Percentiles rank a stretch among this genome's conserved stretches.
These are phyloP conservation scores for Clarias magur DNA, from an alignment of 2,113 vertebrate genomes.

Conservation along the genomic window DNA sequence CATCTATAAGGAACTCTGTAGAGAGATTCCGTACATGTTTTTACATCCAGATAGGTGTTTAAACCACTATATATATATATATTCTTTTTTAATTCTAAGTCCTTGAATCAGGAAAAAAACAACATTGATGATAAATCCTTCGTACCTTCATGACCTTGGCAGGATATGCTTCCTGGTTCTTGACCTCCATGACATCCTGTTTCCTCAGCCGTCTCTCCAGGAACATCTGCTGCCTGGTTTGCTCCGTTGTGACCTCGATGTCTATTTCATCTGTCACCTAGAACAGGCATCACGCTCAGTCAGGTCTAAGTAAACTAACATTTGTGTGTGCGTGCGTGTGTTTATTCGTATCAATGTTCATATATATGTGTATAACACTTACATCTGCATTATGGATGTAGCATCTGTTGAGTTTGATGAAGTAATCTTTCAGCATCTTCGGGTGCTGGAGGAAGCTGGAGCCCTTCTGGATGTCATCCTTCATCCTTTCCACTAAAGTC, in stretches of 20 bases:
- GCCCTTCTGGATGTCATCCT: background rate
- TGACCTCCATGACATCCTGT: too few relatives aligned
- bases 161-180: too few relatives aligned
- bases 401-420: background rate
- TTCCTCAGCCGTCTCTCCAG: too few relatives aligned
- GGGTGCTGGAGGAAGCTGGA: background rate
- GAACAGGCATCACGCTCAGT: background rate
- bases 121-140: too few relatives aligned
- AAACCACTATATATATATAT: too few relatives aligned
- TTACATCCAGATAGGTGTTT: too few relatives aligned
- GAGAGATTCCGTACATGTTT: too few relatives aligned
- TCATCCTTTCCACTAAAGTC: background rate
- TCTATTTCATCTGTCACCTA: background rate
- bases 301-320: background rate
- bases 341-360: background rate
- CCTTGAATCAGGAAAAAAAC: too few relatives aligned
- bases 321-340: background rate
- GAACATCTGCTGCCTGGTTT: background rate
- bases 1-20: too few relatives aligned
- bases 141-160: too few relatives aligned
- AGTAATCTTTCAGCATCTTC: background rate
- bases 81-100: too few relatives aligned
- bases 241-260: background rate
- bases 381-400: background rate
- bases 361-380: background rate